These are phyloP conservation scores for Salmo trutta DNA, from an alignment of 2,797 vertebrate species.

Conservation along the genomic window DNA sequence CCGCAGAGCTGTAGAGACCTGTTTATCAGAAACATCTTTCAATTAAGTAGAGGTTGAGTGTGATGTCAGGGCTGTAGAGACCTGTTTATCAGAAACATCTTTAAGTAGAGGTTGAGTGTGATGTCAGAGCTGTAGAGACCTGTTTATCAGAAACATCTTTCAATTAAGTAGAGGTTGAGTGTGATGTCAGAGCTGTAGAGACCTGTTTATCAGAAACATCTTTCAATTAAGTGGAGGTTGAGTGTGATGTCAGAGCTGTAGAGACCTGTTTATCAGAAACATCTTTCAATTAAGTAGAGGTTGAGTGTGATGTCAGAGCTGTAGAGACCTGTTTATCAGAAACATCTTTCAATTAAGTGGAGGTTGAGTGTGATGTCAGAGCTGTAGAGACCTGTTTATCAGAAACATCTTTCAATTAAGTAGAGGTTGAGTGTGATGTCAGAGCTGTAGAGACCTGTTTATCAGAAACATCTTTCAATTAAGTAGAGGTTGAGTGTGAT, in stretches of 20 bases:
- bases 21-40: slow-evolving; percentile 26
- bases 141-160: slow-evolving; percentile 24
- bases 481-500: slow-evolving; percentile 3
- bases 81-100: too few species aligned
- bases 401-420: slow-evolving; percentile 23
- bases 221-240: slow-evolving; percentile 20
- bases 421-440: not conserved
- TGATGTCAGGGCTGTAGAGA: too few species aligned
- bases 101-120: not conserved
- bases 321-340: slow-evolving; percentile 16
- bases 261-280: slow-evolving; percentile 19
- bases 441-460: slow-evolving; percentile 1
- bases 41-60: slow-evolving; percentile 18
- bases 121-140: slow-evolving; percentile 21
- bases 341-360: slow-evolving; percentile 22
- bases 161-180: slow-evolving; percentile 17
- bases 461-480: slow-evolving; percentile 27
- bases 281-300: slow-evolving; percentile 25
- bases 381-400: slow-evolving; percentile 14
- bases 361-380: not conserved
- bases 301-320: not conserved
- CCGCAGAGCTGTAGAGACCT: not conserved
- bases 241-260: not conserved
- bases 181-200: not conserved
- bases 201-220: slow-evolving; percentile 26